These are phyloP conservation scores for Parnassius orleans DNA, from an alignment of 2,888 invertebrate genomes.

Conservation along the genomic window DNA sequence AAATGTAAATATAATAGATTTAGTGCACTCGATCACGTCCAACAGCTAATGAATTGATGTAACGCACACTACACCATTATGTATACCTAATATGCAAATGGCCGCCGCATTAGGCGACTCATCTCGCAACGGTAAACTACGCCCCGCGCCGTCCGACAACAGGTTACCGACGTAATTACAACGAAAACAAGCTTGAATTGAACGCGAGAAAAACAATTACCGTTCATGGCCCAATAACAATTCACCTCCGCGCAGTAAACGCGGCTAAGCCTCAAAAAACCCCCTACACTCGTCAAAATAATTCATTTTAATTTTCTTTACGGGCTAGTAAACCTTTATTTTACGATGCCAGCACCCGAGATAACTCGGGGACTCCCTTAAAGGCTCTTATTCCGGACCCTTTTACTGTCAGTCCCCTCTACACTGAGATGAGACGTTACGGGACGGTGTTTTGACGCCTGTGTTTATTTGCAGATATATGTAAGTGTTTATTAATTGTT, in stretches of 20 bases:
- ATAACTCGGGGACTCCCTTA: slow-evolving; percentile 75
- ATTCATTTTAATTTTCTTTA: slow-evolving; percentile 82
- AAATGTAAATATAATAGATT: neutral
- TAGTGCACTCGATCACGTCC: neutral
- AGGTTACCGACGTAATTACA: slow-evolving; percentile 44
- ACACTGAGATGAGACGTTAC: slow-evolving; percentile 9
- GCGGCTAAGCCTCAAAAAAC: slow-evolving; percentile 52
- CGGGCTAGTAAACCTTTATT: slow-evolving; percentile 80
- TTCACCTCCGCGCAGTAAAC: slow-evolving; percentile 56
- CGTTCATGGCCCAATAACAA: slow-evolving; percentile 61
- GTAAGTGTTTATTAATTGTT: slow-evolving; percentile 23
- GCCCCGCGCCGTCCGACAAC: slow-evolving; percentile 36
- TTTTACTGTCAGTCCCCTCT: slow-evolving; percentile 45
- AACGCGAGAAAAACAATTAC: slow-evolving; percentile 66
- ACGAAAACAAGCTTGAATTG: slow-evolving; percentile 47
- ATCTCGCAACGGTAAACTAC: slow-evolving; percentile 31
- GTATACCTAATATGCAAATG: slow-evolving; percentile 4
- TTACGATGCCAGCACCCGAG: slow-evolving; percentile 71
- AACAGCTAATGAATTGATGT: slow-evolving; percentile 1
- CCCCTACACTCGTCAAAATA: slow-evolving; percentile 78
- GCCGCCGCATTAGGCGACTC: slow-evolving; percentile 26
- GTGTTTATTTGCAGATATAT: slow-evolving; percentile 7
- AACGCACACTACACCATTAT: neutral
- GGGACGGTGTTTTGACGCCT: neutral
- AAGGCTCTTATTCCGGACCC: slow-evolving; percentile 63